Percentiles rank a stretch among this genome's conserved stretches.
phyloP scores from a whole-genome alignment of 1,140 invertebrate species.

The Trichonephila clavipes region DNA sequence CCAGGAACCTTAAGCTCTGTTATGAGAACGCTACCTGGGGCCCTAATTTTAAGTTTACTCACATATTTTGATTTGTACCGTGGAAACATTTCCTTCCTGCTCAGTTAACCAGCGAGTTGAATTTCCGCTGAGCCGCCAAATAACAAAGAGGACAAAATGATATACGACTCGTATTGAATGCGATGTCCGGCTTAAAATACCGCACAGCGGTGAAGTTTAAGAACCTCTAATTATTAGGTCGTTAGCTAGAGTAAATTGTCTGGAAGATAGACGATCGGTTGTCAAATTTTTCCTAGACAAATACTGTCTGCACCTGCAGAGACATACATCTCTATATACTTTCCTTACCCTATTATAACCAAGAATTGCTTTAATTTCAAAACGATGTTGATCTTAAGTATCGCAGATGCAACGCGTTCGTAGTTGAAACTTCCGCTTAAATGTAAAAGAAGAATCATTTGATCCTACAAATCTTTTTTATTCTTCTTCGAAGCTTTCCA shows the following conservation, averaged over 20 bases:
- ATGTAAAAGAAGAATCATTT: neutral
- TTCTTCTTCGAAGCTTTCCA: neutral
- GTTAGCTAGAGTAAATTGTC: conserved; percentile 29
- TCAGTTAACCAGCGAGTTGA: neutral
- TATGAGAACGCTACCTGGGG: neutral
- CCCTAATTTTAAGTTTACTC: conserved; percentile 34
- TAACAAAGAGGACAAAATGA: conserved; percentile 26
- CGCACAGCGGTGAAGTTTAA: conserved; percentile 13
- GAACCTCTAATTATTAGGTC: conserved; percentile 35
- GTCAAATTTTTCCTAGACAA: conserved; percentile 12
- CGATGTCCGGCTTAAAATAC: conserved; percentile 30
- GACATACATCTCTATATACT: neutral
- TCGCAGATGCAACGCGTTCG: neutral
- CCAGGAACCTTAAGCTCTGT: neutral
- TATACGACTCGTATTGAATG: conserved; percentile 20
- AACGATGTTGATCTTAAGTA: neutral
- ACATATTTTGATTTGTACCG: conserved; percentile 5
- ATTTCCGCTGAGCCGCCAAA: conserved; percentile 20
- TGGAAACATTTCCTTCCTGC: conserved; percentile 11
- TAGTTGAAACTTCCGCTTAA: neutral
- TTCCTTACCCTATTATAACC: neutral
- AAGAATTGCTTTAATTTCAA: neutral
- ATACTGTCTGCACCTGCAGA: conserved; percentile 19
- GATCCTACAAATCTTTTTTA: neutral
- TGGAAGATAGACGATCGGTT: conserved; percentile 30